phyloP scores from a whole-genome alignment of 2,113 vertebrate genomes.

The Actenoides lindsayi region DNA sequence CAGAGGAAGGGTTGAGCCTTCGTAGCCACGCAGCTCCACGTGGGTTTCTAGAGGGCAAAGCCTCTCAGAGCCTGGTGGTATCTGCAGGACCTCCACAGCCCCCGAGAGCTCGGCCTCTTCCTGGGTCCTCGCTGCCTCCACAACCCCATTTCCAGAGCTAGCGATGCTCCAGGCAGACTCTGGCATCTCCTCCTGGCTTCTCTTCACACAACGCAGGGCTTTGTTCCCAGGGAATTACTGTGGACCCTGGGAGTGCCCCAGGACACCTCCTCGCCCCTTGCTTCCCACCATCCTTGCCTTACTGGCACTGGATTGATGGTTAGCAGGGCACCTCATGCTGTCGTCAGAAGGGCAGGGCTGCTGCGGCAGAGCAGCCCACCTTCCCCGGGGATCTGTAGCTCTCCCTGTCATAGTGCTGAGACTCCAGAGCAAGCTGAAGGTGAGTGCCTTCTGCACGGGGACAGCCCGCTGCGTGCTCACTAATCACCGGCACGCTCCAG shows the following conservation, averaged over 20 bases:
- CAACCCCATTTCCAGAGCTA: neutral
- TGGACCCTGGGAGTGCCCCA: neutral
- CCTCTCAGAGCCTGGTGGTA: neutral
- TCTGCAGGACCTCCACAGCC: neutral
- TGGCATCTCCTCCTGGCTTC: neutral
- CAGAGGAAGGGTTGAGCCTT: neutral
- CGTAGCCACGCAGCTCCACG: neutral
- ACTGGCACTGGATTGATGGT: neutral
- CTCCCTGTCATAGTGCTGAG: neutral
- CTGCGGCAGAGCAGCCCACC: neutral
- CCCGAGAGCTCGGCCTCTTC: neutral
- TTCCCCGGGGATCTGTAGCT: neutral
- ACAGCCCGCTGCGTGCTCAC: neutral
- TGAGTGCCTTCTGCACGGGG: neutral
- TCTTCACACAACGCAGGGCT: neutral
- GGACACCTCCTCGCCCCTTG: neutral
- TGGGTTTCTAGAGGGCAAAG: neutral
- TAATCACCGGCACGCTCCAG: neutral
- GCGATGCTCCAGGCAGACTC: neutral
- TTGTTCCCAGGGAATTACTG: neutral
- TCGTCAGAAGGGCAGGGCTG: neutral
- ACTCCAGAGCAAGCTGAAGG: neutral
- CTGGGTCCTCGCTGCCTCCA: neutral
- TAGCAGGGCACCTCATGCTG: neutral
- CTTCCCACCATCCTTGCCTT: neutral